Conservation (phyloP, 1,140 invertebrate species). For the Drosophila parabipectinata region DNA sequence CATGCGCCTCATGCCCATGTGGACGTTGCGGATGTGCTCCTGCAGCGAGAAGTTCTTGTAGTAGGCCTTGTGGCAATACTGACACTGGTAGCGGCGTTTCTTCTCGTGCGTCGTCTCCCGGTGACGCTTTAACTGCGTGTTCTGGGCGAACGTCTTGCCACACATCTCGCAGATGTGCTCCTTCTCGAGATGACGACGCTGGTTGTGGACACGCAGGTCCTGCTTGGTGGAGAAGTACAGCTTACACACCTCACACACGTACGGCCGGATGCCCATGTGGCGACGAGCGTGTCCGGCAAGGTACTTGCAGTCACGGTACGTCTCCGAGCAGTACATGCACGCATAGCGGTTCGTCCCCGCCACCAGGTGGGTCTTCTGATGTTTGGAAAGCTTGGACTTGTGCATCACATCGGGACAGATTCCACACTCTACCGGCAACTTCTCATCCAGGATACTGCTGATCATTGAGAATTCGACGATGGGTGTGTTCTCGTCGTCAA, state of each 20-base stretch:
- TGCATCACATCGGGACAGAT: constrained; percentile 80
- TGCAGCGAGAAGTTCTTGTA: constrained; percentile 79
- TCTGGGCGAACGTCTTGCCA: constrained; percentile 77
- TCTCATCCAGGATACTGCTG: constrained; percentile 52
- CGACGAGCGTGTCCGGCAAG: constrained; percentile 74
- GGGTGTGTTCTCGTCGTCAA: constrained; percentile 68
- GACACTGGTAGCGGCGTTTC: constrained; percentile 72
- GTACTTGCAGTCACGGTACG: constrained; percentile 78
- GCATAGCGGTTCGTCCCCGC: constrained; percentile 73
- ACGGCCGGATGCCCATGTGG: constrained; percentile 79
- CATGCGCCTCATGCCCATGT: constrained; percentile 79
- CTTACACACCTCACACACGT: constrained; percentile 75
- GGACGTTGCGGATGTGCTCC: constrained; percentile 79
- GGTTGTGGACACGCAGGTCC: constrained; percentile 75
- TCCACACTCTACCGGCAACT: constrained; percentile 75
- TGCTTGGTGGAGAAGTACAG: constrained; percentile 79
- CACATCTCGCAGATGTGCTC: constrained; percentile 81
- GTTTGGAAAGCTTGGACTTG: constrained; percentile 61
- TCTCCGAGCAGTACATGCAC: constrained; percentile 73
- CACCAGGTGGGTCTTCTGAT: constrained; percentile 73
- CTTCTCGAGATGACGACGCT: constrained; percentile 72
- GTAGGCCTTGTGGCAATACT: constrained; percentile 75
- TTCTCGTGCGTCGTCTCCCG: constrained; percentile 79
- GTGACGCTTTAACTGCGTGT: constrained; percentile 74
- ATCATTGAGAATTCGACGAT: constrained; percentile 79